phyloP scores from a whole-genome alignment of 1,140 invertebrate genomes.

The Drosophila nasuta region DNA sequence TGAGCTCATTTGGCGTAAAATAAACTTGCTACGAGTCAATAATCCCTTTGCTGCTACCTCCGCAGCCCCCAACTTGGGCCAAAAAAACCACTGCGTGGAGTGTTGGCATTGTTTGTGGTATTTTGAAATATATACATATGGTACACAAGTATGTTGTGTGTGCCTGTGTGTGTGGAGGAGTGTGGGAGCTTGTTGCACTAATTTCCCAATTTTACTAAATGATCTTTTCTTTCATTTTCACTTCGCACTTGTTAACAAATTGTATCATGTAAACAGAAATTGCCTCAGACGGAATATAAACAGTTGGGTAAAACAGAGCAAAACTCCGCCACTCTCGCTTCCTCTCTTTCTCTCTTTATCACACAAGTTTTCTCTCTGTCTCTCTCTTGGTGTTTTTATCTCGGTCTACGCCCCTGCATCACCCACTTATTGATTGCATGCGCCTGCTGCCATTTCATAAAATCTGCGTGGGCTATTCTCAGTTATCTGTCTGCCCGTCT shows the following conservation, averaged over 20 bases:
- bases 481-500: neutral
- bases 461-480: constrained; percentile 12
- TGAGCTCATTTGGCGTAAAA: constrained; percentile 82
- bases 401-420: constrained; percentile 15
- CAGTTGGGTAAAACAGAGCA: constrained; percentile 9
- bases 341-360: neutral
- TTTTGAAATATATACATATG: constrained; percentile 55
- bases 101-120: constrained; percentile 51
- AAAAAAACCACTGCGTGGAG: constrained; percentile 11
- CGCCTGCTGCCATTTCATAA: constrained; percentile 9
- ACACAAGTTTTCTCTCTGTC: neutral
- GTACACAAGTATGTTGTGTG: neutral
- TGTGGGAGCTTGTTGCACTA: constrained; percentile 28
- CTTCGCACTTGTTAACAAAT: constrained; percentile 81
- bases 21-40: constrained; percentile 79
- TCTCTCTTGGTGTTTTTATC: neutral
- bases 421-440: constrained; percentile 38
- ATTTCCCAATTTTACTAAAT: constrained; percentile 54
- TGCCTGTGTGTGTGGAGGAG: neutral
- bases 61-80: neutral
- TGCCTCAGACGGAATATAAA: constrained; percentile 34
- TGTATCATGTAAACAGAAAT: constrained; percentile 59
- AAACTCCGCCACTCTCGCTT: constrained; percentile 1
- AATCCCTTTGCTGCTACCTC: constrained; percentile 62
- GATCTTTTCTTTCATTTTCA: constrained; percentile 47